These are phyloP conservation scores for Pissodes strobi DNA, from an alignment of 1,140 invertebrate species.

Conservation along the genomic window DNA sequence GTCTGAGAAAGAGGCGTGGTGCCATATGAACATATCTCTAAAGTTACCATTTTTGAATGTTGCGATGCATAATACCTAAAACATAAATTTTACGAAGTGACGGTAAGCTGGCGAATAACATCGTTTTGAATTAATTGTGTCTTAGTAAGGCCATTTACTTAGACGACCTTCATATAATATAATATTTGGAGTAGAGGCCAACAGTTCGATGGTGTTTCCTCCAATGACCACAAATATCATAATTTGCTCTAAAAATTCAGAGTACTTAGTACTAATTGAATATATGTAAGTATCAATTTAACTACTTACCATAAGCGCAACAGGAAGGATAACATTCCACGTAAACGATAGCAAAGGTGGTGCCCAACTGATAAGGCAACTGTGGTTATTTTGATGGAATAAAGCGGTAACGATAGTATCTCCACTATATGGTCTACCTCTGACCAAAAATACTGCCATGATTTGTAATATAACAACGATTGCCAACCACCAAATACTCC, in stretches of 20 bases:
- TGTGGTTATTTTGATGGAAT: conserved; percentile 60
- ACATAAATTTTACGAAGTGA: too few relatives aligned
- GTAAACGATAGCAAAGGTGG: conserved; percentile 79
- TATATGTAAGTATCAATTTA: not conserved
- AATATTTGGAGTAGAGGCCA: conserved; percentile 6
- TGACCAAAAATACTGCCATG: conserved; percentile 78
- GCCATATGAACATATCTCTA: conserved; percentile 74
- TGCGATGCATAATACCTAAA: conserved; percentile 74
- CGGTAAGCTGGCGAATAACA: too few relatives aligned
- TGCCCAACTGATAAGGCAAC: conserved; percentile 62
- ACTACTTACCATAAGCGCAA: conserved; percentile 69
- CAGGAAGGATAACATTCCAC: conserved; percentile 85
- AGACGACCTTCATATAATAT: not conserved
- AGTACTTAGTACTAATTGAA: too few relatives aligned
- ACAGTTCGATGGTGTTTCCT: not conserved
- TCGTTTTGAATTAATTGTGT: too few relatives aligned
- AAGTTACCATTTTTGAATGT: conserved; percentile 78
- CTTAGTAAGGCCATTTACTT: too few relatives aligned
- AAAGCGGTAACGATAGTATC: conserved; percentile 78
- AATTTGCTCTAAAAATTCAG: too few relatives aligned
- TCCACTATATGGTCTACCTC: conserved; percentile 81
- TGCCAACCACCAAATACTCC: conserved; percentile 85
- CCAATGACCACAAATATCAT: too few relatives aligned
- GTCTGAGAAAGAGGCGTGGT: conserved; percentile 56
- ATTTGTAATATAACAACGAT: conserved; percentile 77